Conservation (phyloP, 1,140 invertebrate species). For the Tetranychus cinnabarinus region DNA sequence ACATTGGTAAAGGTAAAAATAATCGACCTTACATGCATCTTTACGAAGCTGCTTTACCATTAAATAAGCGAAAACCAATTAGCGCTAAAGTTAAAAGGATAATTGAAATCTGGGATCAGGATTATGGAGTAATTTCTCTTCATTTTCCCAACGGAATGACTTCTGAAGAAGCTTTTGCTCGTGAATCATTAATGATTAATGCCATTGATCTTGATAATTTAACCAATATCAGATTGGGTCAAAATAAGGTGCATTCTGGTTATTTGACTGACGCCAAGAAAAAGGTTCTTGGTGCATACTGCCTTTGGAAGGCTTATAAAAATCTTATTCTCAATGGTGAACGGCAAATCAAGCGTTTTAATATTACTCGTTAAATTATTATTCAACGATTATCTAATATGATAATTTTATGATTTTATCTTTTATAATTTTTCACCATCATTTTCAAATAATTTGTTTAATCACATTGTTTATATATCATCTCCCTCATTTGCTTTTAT, state of each 20-base stretch:
- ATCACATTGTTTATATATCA: background rate
- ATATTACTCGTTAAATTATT: no score
- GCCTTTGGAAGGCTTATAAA: conserved; percentile 57
- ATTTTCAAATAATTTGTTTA: no score
- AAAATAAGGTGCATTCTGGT: conserved; percentile 43
- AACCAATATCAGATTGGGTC: conserved; percentile 53
- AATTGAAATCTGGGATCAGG: conserved; percentile 57
- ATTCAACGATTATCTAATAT: conserved; percentile 26
- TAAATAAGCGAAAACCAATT: conserved; percentile 22
- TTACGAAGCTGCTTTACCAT: conserved; percentile 40
- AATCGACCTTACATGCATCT: conserved; percentile 65
- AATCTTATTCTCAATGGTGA: conserved; percentile 71
- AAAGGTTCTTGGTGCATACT: conserved; percentile 44
- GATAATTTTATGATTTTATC: background rate
- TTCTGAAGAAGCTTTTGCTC: conserved; percentile 66
- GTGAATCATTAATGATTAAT: conserved; percentile 81
- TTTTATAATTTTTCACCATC: background rate
- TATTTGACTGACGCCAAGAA: conserved; percentile 47
- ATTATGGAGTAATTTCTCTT: conserved; percentile 60
- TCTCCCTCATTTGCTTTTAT: background rate
- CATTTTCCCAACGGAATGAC: conserved; percentile 77
- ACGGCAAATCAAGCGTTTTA: conserved; percentile 33
- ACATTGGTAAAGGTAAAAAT: conserved; percentile 47
- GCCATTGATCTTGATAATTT: conserved; percentile 28
- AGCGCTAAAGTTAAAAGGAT: conserved; percentile 31